These are phyloP conservation scores for Cliona cf. orientalis DNA, from an alignment of 37 sponge, comb jelly and placozoan genomes.

Conservation along the genomic window DNA sequence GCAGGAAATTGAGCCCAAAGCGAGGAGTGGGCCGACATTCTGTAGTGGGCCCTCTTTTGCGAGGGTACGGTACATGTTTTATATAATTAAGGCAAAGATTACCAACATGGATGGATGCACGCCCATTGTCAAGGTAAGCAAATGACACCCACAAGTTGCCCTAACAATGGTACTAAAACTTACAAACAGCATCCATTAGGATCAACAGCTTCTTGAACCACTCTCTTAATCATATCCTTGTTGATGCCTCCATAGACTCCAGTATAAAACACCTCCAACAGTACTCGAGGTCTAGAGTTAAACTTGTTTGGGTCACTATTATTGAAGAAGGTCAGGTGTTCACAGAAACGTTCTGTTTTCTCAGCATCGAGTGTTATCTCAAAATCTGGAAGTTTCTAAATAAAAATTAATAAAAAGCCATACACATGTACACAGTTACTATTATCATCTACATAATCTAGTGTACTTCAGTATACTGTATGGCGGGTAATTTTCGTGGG, in stretches of 20 bases:
- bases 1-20: too few relatives aligned
- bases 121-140: too few relatives aligned
- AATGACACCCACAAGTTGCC: neutral
- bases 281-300: slow-evolving; percentile 17
- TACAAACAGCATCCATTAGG: slow-evolving; percentile 17
- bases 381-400: slow-evolving; percentile 35
- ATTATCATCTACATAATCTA: too few relatives aligned
- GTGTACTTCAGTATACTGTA: too few relatives aligned
- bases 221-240: slow-evolving; percentile 13
- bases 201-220: slow-evolving; percentile 18
- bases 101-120: too few relatives aligned
- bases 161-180: slow-evolving; percentile 16
- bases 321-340: slow-evolving; percentile 38
- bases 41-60: too few relatives aligned
- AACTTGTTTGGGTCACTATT: slow-evolving; percentile 29
- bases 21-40: too few relatives aligned
- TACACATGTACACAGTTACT: too few relatives aligned
- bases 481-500: too few relatives aligned
- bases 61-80: too few relatives aligned
- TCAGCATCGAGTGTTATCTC: slow-evolving; percentile 39
- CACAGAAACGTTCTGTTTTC: slow-evolving; percentile 21
- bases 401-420: neutral
- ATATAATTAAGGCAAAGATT: too few relatives aligned
- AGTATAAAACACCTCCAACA: slow-evolving; percentile 45
- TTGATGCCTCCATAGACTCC: slow-evolving; percentile 26